A percentile compares a stretch with the other conserved stretches of the same genome.
Conservation (phyloP, 2,797 vertebrate genomes). For the Hypotaenidia okinawae region DNA sequence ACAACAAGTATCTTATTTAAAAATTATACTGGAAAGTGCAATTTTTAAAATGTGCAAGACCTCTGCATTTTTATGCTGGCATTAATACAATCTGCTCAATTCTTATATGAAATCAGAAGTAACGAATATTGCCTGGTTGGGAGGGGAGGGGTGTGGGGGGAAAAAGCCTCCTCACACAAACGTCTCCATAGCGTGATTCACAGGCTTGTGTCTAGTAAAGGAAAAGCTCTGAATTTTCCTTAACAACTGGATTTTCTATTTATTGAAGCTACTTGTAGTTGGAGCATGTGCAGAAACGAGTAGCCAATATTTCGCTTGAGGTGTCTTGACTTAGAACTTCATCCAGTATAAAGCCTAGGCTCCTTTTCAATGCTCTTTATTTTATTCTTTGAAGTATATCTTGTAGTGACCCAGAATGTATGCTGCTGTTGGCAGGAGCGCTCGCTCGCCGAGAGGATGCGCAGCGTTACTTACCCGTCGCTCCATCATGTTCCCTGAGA, state of each 20-base stretch:
- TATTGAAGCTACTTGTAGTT: constrained; percentile 41
- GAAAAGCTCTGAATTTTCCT: constrained; percentile 47
- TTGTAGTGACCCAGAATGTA: constrained; percentile 71
- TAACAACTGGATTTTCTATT: constrained; percentile 65
- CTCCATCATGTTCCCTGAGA: constrained; percentile 47
- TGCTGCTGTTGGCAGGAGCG: constrained; percentile 5
- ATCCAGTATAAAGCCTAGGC: constrained; percentile 63
- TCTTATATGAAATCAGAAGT: constrained; percentile 30
- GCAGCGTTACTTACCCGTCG: constrained; percentile 36
- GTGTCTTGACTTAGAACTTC: constrained; percentile 68
- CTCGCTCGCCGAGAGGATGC: not conserved
- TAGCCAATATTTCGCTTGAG: constrained; percentile 1
- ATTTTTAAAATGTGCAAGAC: constrained; percentile 76
- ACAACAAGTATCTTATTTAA: constrained; percentile 79
- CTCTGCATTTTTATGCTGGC: constrained; percentile 72
- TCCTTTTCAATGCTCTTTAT: constrained; percentile 54
- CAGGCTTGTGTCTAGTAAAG: constrained; percentile 29
- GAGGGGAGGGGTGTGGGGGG: not conserved
- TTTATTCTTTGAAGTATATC: constrained; percentile 69
- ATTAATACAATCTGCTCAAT: constrained; percentile 45
- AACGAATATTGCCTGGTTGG: not conserved
- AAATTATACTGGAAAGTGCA: constrained; percentile 83
- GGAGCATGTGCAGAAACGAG: constrained; percentile 19
- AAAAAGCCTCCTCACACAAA: not conserved
- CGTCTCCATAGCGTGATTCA: not conserved